phyloP scores from a whole-genome alignment of 2,888 invertebrate genomes.

The Pocota personata region DNA sequence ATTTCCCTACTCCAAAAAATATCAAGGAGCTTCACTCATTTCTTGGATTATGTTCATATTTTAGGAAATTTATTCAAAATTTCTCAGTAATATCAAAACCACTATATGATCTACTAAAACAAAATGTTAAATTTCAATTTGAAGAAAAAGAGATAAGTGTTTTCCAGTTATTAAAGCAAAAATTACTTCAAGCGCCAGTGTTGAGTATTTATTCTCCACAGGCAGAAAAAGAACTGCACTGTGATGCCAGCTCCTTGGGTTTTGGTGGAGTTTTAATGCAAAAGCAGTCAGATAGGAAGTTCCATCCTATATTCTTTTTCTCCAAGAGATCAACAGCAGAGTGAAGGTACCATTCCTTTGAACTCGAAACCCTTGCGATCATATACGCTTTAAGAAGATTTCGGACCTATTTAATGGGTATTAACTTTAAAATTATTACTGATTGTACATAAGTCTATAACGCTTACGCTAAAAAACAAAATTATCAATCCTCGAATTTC shows the following conservation, averaged over 20 bases:
- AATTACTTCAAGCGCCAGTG: conserved; percentile 67
- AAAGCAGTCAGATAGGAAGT: conserved; percentile 63
- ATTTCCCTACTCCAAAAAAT: conserved; percentile 8
- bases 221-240: conserved; percentile 75
- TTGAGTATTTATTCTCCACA: conserved; percentile 76
- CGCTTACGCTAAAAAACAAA: conserved; percentile 64
- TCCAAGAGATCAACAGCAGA: conserved; percentile 74
- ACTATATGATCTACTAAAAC: conserved; percentile 2
- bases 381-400: conserved; percentile 74
- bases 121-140: conserved; percentile 3
- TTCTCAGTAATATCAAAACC: conserved; percentile 12
- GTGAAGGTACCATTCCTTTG: no score
- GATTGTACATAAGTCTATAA: conserved; percentile 63
- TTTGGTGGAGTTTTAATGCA: conserved; percentile 76
- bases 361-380: conserved; percentile 76
- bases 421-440: conserved; percentile 69
- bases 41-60: conserved; percentile 6
- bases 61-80: conserved; percentile 10
- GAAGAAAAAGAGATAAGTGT: neutral
- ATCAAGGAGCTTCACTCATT: conserved; percentile 21
- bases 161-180: conserved; percentile 45
- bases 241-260: conserved; percentile 76
- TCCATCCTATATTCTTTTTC: conserved; percentile 77
- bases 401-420: conserved; percentile 18
- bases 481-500: conserved; percentile 71